Base-by-base conservation (phyloP, 1,140 invertebrate species). In the Drosophila trapezifrons region DNA sequence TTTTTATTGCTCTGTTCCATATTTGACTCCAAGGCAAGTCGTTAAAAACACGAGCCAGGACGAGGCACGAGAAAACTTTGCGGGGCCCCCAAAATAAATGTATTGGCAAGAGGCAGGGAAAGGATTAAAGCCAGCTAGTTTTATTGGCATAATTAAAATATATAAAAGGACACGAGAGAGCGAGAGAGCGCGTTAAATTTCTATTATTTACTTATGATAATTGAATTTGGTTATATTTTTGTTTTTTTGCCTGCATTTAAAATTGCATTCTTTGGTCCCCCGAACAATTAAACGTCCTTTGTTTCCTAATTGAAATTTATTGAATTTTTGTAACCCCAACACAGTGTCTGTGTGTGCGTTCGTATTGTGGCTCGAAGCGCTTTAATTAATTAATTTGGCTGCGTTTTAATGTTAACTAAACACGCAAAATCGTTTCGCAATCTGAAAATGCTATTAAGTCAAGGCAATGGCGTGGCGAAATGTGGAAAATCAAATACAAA, bases 301-400 rank as follows among this genome's bases (percentile, higher is more conserved):
- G 75, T 77, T 77, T 78, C 57, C 58, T 77, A 77, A 76, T 76
- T 76, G 73, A 66, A 76, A 76, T 76, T 67, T 76, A 76, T 76
- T 76, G 73, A 58, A 76, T 67, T 76, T 76, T 58, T 51, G 59
- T 65, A 40, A 22, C 17, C 13, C 58, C 12, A 17, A 13, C 7
- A 12, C 3, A 27, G 37, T 35, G 49, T 25, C 25, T 37, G 15
- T 22, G 60, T 43, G 37, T 52, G 27, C 18, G 27, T 42, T n/a
- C 7, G 35, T 42, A 29, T 37, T 40, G 74, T 58, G 37, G 84
- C 78, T 74, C 71, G 52, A 77, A 79, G 71, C 76, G 76, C 64
- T 86, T 86, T 80, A 86, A 87, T 87, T 86, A 86, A 86, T 86
- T 86, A 86, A 86, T 86, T 86, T 86, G 80, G 52, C 62, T 64